A percentile compares a stretch with the other conserved stretches of the same genome.
Conservation (phyloP, 2,797 vertebrate genomes). For the Crocodylus rhombifer region DNA sequence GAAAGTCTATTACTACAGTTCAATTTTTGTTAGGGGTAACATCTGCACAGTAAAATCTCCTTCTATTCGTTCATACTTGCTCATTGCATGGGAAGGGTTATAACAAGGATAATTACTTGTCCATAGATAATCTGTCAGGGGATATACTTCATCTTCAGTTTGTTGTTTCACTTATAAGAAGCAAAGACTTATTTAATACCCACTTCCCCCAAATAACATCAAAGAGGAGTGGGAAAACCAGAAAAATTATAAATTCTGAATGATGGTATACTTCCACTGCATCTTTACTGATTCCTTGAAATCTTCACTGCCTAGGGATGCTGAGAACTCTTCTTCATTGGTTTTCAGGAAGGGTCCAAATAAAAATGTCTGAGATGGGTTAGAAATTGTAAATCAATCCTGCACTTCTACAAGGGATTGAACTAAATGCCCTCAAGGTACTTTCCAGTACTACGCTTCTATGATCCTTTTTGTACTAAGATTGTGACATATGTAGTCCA, state of each 20-base stretch:
- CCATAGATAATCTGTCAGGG: fast-evolving
- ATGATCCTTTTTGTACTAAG: neutral
- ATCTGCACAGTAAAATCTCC: neutral
- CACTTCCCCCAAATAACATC: neutral
- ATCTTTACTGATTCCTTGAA: neutral
- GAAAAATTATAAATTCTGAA: neutral
- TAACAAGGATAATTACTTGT: neutral
- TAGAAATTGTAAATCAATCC: no score
- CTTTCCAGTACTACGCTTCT: neutral
- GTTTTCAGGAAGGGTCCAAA: no score
- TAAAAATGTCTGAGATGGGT: no score
- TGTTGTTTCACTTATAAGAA: neutral
- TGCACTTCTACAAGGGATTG: no score
- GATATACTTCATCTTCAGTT: neutral
- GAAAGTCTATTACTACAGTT: neutral
- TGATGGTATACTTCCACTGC: neutral
- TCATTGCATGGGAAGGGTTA: neutral
- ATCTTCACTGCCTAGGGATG: no score
- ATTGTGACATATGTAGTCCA: neutral
- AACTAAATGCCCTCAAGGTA: no score
- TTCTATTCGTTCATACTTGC: neutral
- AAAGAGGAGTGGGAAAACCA: neutral
- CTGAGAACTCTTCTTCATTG: no score
- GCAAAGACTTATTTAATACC: neutral
- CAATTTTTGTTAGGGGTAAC: neutral